Percentiles rank a stretch among this genome's conserved stretches.
Evolutionary conservation across 1,140 invertebrate genomes (phyloP).

Genomic region (Acromyrmex charruanus): DNA sequence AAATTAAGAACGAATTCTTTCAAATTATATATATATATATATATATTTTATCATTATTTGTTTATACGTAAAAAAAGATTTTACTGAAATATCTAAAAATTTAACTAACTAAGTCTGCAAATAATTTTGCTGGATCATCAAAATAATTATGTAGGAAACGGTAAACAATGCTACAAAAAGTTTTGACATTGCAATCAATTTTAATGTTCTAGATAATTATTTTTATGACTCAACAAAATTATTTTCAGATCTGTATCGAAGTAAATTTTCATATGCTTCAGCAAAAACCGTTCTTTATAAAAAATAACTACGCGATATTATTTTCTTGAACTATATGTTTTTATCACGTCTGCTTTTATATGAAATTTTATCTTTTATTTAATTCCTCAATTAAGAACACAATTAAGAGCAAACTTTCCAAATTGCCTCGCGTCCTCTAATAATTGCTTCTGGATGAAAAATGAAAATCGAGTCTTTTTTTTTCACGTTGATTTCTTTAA

Average conservation of each 20-base stretch:
- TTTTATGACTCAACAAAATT: too few species aligned
- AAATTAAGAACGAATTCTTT: not conserved
- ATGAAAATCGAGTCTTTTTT: not conserved
- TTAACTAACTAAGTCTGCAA: too few species aligned
- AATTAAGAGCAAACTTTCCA: not conserved
- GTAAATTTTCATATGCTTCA: too few species aligned
- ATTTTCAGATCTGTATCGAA: too few species aligned
- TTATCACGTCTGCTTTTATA: not conserved
- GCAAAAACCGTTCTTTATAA: too few species aligned
- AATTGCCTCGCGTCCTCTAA: not conserved
- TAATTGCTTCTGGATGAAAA: not conserved
- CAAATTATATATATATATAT: not conserved
- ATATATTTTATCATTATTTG: not conserved
- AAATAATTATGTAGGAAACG: too few species aligned
- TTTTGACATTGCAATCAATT: too few species aligned
- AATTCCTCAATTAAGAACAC: constrained; percentile 1
- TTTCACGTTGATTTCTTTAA: not conserved
- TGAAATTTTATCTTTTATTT: not conserved
- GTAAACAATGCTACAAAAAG: too few species aligned
- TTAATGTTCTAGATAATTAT: too few species aligned
- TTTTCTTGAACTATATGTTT: not conserved
- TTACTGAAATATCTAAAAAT: too few species aligned
- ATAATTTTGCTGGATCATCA: too few species aligned
- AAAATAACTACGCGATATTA: not conserved
- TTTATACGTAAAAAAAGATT: too few species aligned